Base-by-base conservation (phyloP, 2,113 vertebrate genomes). In the Calyptommatus sinebrachiatus region DNA sequence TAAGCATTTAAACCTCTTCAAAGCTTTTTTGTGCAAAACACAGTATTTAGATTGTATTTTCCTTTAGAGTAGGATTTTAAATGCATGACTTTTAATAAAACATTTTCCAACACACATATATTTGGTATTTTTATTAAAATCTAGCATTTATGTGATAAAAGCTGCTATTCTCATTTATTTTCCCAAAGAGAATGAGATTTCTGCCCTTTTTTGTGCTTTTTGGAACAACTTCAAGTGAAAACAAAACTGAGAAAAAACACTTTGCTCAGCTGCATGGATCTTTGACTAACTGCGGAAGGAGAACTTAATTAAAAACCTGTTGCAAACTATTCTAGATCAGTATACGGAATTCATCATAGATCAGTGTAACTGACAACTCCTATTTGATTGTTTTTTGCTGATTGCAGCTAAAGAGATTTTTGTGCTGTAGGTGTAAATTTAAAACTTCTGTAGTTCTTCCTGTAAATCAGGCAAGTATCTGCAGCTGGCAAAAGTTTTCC, bases 301-400 rank as follows among this genome's bases (percentile, higher is more conserved):
- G 46, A 20, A 46, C 21, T 46, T 76, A 76, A 41, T 78, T 62
- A 62, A 73, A 74, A 62, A 79, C 79, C 73, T 35, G 14, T 24
- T 24, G 12, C 72, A 28, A 1, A 78, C 10, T 69, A 74, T 41
- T 50, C 20, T 0, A 53, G 77, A 72, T 68, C 1, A 0, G 20
- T 72, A 65, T n/a, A 86, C 4, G 24, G 80, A n/a, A 5, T 57
- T 57, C 8, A 1, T 16, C 1, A 68, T 26, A 60, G 79, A 79
- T 76, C 76, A 45, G 50, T 14, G 80, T 76, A 0, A 0, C 68
- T 74, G 79, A 76, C 84, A 76, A 78, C 82, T 81, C 60, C 9
- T 7, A 5, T 71, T 61, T 31, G 80, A 57, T 76, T 73, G 24
- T 60, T 84, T 82, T 89, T 76, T 69, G 76, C 73, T 63, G 77